Percentiles rank a stretch among this genome's conserved stretches.
These are phyloP conservation scores for Tetranychus urticae DNA, from an alignment of 1,140 invertebrate species.

Conservation along the genomic window DNA sequence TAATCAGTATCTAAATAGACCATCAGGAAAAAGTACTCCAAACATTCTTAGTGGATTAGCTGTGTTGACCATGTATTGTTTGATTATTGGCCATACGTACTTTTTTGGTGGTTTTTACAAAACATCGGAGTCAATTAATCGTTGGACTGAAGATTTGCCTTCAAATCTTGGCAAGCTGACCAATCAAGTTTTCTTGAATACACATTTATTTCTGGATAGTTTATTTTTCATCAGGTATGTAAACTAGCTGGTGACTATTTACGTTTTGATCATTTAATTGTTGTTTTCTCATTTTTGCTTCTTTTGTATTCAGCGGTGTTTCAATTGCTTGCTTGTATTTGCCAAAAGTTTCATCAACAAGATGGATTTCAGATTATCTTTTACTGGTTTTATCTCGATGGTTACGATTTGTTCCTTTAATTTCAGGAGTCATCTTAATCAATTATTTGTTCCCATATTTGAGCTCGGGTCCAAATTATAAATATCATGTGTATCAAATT, in stretches of 20 bases:
- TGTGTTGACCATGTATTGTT: slow-evolving; percentile 62
- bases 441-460: slow-evolving; percentile 1
- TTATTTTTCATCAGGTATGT: slow-evolving; percentile 3
- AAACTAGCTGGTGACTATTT: neutral
- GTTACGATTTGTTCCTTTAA: slow-evolving; percentile 1
- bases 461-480: slow-evolving; percentile 1
- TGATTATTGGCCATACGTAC: slow-evolving; percentile 75
- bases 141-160: neutral
- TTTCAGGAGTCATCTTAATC: slow-evolving; percentile 3
- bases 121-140: neutral
- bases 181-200: neutral
- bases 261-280: too few relatives aligned
- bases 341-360: neutral
- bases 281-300: too few relatives aligned
- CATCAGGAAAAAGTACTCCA: neutral
- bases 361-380: slow-evolving; percentile 5
- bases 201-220: neutral
- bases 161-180: neutral
- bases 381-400: neutral
- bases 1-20: neutral
- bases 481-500: neutral
- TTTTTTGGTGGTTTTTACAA: slow-evolving; percentile 21
- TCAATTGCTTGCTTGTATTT: neutral
- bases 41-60: slow-evolving; percentile 37
- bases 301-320: neutral